phyloP scores from a whole-genome alignment of 2,797 vertebrate genomes.

The Heterohyrax brucei region DNA sequence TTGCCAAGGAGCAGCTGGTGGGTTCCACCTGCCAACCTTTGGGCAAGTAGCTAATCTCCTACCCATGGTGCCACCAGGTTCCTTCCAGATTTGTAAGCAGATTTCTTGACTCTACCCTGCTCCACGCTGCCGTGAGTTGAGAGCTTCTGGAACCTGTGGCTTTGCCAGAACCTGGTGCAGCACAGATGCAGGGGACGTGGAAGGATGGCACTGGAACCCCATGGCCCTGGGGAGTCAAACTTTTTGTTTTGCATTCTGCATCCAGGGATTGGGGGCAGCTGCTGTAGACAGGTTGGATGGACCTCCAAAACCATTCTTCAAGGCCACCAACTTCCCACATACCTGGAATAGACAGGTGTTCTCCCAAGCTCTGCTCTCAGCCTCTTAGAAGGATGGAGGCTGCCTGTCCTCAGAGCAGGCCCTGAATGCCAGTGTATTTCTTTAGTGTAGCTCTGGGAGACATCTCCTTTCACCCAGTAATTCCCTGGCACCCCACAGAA shows the following conservation, averaged over 20 bases:
- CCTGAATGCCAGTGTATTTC: neutral
- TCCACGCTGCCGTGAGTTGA: neutral
- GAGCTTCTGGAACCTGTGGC: neutral
- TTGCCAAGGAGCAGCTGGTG: too few species aligned
- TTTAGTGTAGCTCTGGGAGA: neutral
- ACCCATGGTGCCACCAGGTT: too few species aligned
- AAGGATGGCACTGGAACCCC: too few species aligned
- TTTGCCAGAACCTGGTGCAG: accelerated
- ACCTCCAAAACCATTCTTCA: neutral
- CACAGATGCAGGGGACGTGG: neutral
- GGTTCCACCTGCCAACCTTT: too few species aligned
- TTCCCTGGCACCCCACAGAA: neutral
- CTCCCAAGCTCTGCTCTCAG: neutral
- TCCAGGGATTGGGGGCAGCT: neutral
- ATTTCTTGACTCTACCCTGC: too few species aligned
- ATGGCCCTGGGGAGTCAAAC: neutral
- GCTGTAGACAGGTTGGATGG: neutral
- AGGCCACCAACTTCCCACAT: neutral
- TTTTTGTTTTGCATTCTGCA: accelerated
- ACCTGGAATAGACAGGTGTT: neutral
- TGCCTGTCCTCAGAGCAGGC: accelerated
- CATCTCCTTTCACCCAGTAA: neutral
- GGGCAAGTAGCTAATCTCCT: too few species aligned
- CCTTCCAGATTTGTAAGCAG: neutral
- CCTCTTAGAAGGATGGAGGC: neutral